Evolutionary conservation across 2,113 vertebrate species (phyloP).

Genomic region (Paralichthys olivaceus): DNA sequence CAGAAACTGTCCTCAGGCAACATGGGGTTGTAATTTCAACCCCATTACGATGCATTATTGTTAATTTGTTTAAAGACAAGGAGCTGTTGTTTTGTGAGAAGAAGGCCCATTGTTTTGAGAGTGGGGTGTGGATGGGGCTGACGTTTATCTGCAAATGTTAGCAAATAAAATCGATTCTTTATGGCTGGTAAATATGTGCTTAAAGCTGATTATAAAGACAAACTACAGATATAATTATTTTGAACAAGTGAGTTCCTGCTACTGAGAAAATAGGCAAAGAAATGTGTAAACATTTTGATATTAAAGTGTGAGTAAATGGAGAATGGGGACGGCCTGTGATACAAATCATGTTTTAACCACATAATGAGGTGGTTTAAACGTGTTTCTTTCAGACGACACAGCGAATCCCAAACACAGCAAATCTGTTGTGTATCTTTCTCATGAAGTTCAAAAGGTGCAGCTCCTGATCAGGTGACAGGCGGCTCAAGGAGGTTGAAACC

Average conservation of each 20-base stretch:
- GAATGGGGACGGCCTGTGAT: slow-evolving; percentile 31
- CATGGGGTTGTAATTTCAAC: slow-evolving; percentile 67
- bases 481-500: slow-evolving; percentile 35
- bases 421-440: slow-evolving; percentile 74
- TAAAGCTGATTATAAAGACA: neutral
- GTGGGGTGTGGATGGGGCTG: slow-evolving; percentile 40
- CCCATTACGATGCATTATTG: slow-evolving; percentile 71
- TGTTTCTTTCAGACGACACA: slow-evolving; percentile 53
- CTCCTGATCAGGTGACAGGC: slow-evolving; percentile 44
- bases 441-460: slow-evolving; percentile 68
- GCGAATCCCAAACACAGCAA: slow-evolving; percentile 58
- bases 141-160: slow-evolving; percentile 58
- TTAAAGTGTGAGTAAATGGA: slow-evolving; percentile 34
- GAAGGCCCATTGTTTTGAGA: slow-evolving; percentile 59
- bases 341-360: slow-evolving; percentile 62
- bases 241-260: slow-evolving; percentile 30
- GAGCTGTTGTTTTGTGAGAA: slow-evolving; percentile 68
- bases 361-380: slow-evolving; percentile 64
- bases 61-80: slow-evolving; percentile 63
- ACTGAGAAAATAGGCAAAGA: slow-evolving; percentile 10
- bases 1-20: slow-evolving; percentile 58
- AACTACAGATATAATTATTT: slow-evolving; percentile 18
- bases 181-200: slow-evolving; percentile 51
- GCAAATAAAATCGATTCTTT: slow-evolving; percentile 54
- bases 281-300: slow-evolving; percentile 39